These are phyloP conservation scores for Thunnus thynnus DNA, from an alignment of 2,113 vertebrate genomes.

Conservation along the genomic window DNA sequence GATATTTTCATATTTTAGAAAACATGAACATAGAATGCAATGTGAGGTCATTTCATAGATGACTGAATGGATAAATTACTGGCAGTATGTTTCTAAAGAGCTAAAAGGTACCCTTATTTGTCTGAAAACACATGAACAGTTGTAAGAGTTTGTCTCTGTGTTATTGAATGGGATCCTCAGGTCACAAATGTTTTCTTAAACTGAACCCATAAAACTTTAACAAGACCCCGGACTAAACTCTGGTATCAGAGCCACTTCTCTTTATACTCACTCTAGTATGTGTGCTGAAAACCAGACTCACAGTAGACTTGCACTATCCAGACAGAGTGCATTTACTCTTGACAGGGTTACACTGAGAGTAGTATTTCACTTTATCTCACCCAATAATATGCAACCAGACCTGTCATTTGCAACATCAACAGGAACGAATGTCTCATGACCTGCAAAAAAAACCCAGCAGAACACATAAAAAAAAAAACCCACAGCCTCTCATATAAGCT, in stretches of 20 bases:
- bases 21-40: too few relatives aligned
- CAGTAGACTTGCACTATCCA: not conserved
- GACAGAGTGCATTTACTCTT: not conserved
- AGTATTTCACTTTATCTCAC: conserved; percentile 21
- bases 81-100: too few relatives aligned
- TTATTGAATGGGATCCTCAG: not conserved
- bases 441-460: not conserved
- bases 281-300: not conserved
- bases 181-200: not conserved
- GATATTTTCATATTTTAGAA: too few relatives aligned
- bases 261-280: not conserved
- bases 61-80: too few relatives aligned
- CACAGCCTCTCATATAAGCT: conserved; percentile 13
- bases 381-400: conserved; percentile 19
- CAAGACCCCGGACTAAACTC: conserved; percentile 5
- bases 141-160: not conserved
- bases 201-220: not conserved
- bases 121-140: not conserved
- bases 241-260: not conserved
- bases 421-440: conserved; percentile 9
- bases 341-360: not conserved
- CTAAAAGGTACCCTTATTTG: too few relatives aligned
- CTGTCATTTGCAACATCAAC: conserved; percentile 13
- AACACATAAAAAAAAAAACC: not conserved
- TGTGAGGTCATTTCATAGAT: too few relatives aligned